Percentiles rank a stretch among this genome's conserved stretches.
Evolutionary conservation across 30 jellyfish, hydroid and myxozoan species (phyloP).

Genomic region (Hydractinia echinata): DNA sequence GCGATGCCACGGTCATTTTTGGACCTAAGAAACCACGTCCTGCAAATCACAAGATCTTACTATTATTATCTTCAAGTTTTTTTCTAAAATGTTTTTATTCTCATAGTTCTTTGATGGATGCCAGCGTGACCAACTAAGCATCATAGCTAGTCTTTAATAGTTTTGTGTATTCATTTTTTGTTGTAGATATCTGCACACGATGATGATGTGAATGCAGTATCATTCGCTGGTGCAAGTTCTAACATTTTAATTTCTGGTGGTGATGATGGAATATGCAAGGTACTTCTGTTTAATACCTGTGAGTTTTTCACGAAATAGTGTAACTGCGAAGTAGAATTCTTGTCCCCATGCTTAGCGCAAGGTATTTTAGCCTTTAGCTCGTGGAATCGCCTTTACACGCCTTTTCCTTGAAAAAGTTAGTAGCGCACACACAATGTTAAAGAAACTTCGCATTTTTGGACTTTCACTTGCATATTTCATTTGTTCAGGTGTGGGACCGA

Average conservation of each 20-base stretch:
- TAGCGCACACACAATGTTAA: too few relatives aligned
- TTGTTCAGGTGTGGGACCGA: constrained; percentile 81
- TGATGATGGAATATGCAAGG: constrained; percentile 89
- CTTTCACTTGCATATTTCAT: background rate
- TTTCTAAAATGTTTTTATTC: too few relatives aligned
- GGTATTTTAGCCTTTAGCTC: background rate
- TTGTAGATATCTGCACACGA: constrained; percentile 69
- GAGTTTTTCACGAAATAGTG: background rate
- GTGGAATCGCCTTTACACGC: too few relatives aligned
- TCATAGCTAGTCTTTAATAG: too few relatives aligned
- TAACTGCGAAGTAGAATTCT: background rate
- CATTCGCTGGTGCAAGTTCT: constrained; percentile 68
- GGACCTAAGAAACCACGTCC: too few relatives aligned
- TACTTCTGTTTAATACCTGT: constrained; percentile 3
- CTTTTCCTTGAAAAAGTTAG: too few relatives aligned
- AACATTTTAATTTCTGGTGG: constrained; percentile 73
- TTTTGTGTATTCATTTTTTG: too few relatives aligned
- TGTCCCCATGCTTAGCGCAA: background rate
- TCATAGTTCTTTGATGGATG: too few relatives aligned
- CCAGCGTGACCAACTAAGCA: background rate
- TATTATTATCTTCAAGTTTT: too few relatives aligned
- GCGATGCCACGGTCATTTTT: too few relatives aligned
- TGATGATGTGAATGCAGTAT: constrained; percentile 88
- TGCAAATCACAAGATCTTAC: too few relatives aligned
- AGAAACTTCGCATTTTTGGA: background rate